Base-by-base conservation (phyloP, 2,797 vertebrate species). In the Coregonus sp. region DNA sequence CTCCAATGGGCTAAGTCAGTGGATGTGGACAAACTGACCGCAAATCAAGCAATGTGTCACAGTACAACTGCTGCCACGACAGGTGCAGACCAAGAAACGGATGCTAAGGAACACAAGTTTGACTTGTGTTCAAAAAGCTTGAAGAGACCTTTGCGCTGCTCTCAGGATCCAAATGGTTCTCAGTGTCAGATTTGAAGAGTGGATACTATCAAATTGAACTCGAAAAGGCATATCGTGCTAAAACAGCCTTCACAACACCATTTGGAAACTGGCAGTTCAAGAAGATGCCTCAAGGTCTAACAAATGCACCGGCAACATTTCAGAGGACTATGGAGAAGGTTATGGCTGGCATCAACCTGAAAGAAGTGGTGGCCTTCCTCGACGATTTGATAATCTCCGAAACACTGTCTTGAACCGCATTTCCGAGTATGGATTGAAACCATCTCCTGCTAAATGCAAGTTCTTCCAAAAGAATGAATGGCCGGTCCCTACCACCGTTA, bases 271-370 rank as follows among this genome's bases (percentile, higher is more conserved):
- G 75, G 75, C 70, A 78, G 52, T 83, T 80, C 31, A 0, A 5
- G 0, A 6, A 56, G 0, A 15, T 80, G 25, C 78, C 75, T 0
- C 78, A 84, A 70, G 69, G 47, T 0, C 18, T 82, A 0, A 75
- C 78, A 12, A 84, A 84, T 2, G 72, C 76, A 1, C 82, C 78
- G 5, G 69, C 78, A 4, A 80, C 74, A 0, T 84, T 84, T 54
- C 80, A 86, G n/a, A 74, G 76, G 11, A 78, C 73, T 2, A 79
- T 78, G 79, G 75, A 83, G 40, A 83, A 72, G 20, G 75, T 81
- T 4, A 76, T 81, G 75, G 56, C 74, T 7, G 75, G 80, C 11
- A 72, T 85, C 0, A 80, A 81, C 29, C 31, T 85, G 6, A 25
- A 85, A 18, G 78, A 81, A 33, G 73, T 81, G 0, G 47, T 78